phyloP scores from a whole-genome alignment of 2,797 vertebrate genomes.

The Protonibea diacanthus region DNA sequence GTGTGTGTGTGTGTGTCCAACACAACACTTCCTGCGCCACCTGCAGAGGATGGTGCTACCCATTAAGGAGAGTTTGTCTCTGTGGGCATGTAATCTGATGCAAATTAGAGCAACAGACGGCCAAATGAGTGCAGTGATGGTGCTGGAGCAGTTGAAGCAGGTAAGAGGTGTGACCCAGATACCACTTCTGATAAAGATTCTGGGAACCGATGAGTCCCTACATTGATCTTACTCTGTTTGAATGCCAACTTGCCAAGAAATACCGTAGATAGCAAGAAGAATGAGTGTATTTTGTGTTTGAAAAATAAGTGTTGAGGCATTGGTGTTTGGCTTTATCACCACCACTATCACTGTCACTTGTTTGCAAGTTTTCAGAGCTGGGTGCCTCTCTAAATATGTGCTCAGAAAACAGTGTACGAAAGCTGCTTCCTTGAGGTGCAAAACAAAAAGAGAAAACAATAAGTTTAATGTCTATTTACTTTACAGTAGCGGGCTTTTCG shows the following conservation, averaged over 20 bases:
- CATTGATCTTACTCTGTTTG: conserved; percentile 41
- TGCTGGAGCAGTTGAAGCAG: conserved; percentile 42
- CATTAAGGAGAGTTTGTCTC: conserved; percentile 76
- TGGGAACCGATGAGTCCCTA: conserved; percentile 15
- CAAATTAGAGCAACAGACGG: conserved; percentile 73
- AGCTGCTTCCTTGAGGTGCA: conserved; percentile 53
- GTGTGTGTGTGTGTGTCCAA: conserved; percentile 32
- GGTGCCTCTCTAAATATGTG: conserved; percentile 52
- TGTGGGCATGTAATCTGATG: conserved; percentile 76
- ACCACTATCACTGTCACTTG: conserved; percentile 45
- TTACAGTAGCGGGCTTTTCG: conserved; percentile 37
- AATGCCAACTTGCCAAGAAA: conserved; percentile 35
- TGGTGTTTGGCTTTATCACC: conserved; percentile 51
- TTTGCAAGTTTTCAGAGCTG: conserved; percentile 57
- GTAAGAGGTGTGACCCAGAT: conserved; percentile 24
- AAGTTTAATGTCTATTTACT: conserved; percentile 63
- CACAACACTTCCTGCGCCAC: conserved; percentile 52
- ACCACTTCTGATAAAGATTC: conserved; percentile 18
- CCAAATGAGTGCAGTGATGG: conserved; percentile 66
- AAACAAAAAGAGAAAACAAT: conserved; percentile 59
- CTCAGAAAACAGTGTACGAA: conserved; percentile 55
- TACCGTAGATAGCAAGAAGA: conserved; percentile 1
- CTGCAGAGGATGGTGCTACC: conserved; percentile 76
- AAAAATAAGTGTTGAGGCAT: conserved; percentile 23
- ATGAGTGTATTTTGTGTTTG: conserved; percentile 41